phyloP scores from a whole-genome alignment of 2,797 vertebrate species.

The Characodon lateralis region DNA sequence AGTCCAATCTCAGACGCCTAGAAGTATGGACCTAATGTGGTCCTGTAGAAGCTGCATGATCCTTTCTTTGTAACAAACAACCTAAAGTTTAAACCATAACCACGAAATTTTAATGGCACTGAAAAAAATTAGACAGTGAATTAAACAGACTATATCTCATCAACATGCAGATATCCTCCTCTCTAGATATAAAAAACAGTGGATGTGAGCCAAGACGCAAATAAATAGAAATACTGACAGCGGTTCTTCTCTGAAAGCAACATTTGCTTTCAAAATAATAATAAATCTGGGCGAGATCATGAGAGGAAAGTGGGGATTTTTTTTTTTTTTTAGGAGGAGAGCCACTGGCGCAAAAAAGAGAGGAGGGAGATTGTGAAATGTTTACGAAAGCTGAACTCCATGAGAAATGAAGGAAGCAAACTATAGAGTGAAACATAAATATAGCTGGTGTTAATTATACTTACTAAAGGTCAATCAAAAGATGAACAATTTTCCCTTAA shows the following conservation, averaged over 20 bases:
- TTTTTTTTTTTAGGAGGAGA: conserved; percentile 11
- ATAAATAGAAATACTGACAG: conserved; percentile 58
- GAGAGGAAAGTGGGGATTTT: conserved; percentile 29
- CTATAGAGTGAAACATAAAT: conserved; percentile 27
- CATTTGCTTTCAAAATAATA: conserved; percentile 53
- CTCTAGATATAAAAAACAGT: conserved; percentile 34
- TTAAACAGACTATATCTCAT: conserved; percentile 51
- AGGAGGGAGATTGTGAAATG: conserved; percentile 45
- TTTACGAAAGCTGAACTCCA: conserved; percentile 57
- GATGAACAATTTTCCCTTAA: conserved; percentile 23
- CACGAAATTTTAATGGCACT: conserved; percentile 46
- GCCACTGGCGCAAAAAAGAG: conserved; percentile 18
- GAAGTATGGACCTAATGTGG: conserved; percentile 27
- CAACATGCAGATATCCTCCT: conserved; percentile 47
- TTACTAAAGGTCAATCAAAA: conserved; percentile 40
- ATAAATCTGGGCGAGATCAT: conserved; percentile 30
- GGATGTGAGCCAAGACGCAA: conserved; percentile 52
- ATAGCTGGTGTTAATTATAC: conserved; percentile 36
- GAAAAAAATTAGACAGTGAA: conserved; percentile 61
- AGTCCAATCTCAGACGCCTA: conserved; percentile 10
- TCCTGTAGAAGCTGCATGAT: conserved; percentile 22
- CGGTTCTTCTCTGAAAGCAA: conserved; percentile 53
- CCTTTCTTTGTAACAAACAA: not conserved
- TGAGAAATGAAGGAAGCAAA: conserved; percentile 37
- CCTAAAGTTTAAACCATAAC: conserved; percentile 24